Base-by-base conservation (phyloP, 2,113 vertebrate species). In the Probosciger aterrimus region DNA sequence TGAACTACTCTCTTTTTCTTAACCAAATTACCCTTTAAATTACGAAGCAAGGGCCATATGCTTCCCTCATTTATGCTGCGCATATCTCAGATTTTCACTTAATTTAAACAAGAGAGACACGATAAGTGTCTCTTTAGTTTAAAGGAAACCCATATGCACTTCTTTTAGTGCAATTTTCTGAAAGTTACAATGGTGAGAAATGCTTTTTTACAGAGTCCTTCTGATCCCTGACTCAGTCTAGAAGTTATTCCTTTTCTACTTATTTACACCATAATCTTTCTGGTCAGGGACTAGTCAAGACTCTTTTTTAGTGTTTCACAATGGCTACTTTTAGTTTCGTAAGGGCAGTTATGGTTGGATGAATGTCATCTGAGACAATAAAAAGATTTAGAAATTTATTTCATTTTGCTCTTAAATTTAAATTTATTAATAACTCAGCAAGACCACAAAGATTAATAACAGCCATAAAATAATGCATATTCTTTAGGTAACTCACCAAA, bases 21-120 rank as follows among this genome's bases (percentile, higher is more conserved):
- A 96, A 96, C 71, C 88, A 97, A 97, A 96, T 97, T 97, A 97
- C 90, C 77, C 95, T 96, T 96, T 97, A 95, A 97, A 97, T 97
- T 97, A 95, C 78, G 76, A 96, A 93, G 69, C 65, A 96, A 92
- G 91, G 57, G 94, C 88, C 95, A 97, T 96, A 95, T 97, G 96
- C 79, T 97, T 96, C 92, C 84, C 84, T 95, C 90, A 96, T 96
- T 97, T 97, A 94, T 95, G 90, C 71, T 80, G 52, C 3, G 2
- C 82, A 82, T 97, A 95, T 86, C 79, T 96, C 93, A 97, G 93
- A 92, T 94, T 95, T 93, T 93, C 95, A 94, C 94, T 95, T 96
- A 95, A 95, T 97, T 96, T 97, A 91, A 96, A 82, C 81, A 96
- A 92, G 86, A 95, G 90, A 91, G 86, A 95, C 93, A 92, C 79